Conservation (phyloP, 2,888 invertebrate species). For the Himalopsyche anomala region DNA sequence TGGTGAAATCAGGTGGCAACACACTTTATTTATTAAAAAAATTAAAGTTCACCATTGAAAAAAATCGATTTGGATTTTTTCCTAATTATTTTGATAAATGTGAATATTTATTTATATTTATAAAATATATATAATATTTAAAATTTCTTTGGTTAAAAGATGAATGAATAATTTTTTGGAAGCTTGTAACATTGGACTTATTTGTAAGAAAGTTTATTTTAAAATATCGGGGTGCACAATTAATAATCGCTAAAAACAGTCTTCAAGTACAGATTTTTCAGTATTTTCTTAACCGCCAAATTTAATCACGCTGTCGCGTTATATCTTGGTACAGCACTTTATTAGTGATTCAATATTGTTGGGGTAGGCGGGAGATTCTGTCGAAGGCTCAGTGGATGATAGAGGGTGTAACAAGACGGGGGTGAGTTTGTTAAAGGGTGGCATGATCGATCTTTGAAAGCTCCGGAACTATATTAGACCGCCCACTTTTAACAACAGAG, state of each 20-base stretch:
- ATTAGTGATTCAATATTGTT: conserved; percentile 56
- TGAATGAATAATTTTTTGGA: too few relatives aligned
- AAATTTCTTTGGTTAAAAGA: too few relatives aligned
- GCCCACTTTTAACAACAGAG: conserved; percentile 56
- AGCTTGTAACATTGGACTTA: too few relatives aligned
- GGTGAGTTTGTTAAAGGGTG: conserved; percentile 10
- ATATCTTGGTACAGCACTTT: conserved; percentile 47
- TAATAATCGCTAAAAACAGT: neutral
- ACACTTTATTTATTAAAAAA: too few relatives aligned
- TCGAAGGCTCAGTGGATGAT: neutral
- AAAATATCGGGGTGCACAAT: neutral
- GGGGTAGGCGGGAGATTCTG: conserved; percentile 38
- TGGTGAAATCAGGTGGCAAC: too few relatives aligned
- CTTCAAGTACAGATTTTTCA: neutral
- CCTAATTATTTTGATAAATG: too few relatives aligned
- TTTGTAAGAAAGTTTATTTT: too few relatives aligned
- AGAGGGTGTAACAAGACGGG: neutral
- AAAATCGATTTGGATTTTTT: too few relatives aligned
- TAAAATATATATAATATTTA: too few relatives aligned
- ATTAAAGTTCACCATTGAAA: too few relatives aligned
- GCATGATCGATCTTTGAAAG: conserved; percentile 58
- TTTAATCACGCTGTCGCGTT: neutral
- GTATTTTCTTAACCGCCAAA: neutral
- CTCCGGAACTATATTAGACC: conserved; percentile 58
- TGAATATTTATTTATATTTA: too few relatives aligned